Base-by-base conservation (phyloP, 2,888 invertebrate genomes). In the Zygaena filipendulae region DNA sequence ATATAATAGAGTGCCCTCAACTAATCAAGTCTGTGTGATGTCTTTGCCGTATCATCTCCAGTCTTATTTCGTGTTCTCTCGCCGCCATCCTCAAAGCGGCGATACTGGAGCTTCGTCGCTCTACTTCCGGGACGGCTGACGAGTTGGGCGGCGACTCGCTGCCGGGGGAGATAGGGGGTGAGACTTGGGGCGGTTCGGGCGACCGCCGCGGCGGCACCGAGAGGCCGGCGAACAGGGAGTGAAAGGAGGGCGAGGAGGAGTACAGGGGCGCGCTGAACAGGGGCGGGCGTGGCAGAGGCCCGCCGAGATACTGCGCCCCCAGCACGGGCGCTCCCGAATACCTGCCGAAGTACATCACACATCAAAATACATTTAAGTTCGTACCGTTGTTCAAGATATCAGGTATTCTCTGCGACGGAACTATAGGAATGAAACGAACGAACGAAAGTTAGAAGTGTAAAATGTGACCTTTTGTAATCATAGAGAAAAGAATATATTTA, bases 1-100 rank as follows among this genome's bases (percentile, higher is more conserved):
- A 16, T 16, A 16, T 16, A 16, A 16, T 16, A 16, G 7, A 16
- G 7, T 16, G 7, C 7, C 16, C 16, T 87, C 86, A 92, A 84
- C 91, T 92, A 57, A 91, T 88, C 49, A 91, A 81, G 64, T 92
- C 91, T 1, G 84, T 82, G 33, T 84, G 84, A 21, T 87, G 87
- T 54, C 90, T 86, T 51, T 92, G 91, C 29, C 92, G 82, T 29
- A 92, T 59, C 83, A 92, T 87, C 63, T 92, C 93, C 47, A 93
- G 74, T 56, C 92, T 85, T 25, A 93, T 70, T 61, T 95, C 94
- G 59, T 95, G 94, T 59, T 95, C 95, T 27, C 95, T 82, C 1
- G 95, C 95, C 45, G 94, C 94, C 48, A 93, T 82, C 41, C 95
- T 81, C 20, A 95, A 71, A 0, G 92, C 90, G 1, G 93, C 94